Conservation (phyloP, 2,113 vertebrate genomes). For the Thinocorus orbignyianus region DNA sequence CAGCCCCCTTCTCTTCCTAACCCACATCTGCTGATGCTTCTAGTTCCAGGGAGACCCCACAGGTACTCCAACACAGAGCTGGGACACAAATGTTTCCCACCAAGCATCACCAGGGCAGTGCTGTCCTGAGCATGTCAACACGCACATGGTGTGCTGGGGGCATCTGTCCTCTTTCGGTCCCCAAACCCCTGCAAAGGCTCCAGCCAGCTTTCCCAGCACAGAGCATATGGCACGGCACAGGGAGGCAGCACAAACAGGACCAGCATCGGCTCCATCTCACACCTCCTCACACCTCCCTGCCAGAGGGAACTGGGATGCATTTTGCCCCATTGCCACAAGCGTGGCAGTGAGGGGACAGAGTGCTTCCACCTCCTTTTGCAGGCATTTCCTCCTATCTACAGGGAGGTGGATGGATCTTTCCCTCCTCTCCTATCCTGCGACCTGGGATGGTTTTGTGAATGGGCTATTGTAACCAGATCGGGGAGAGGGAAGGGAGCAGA, state of each 20-base stretch:
- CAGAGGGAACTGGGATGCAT: accelerated
- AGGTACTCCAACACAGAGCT: background rate
- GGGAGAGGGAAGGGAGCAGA: slow-evolving; percentile 14
- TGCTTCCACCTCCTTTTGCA: accelerated
- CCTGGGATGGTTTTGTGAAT: slow-evolving; percentile 52
- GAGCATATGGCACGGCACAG: background rate
- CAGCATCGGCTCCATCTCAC: background rate
- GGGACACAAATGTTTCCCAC: accelerated
- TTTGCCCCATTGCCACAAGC: background rate
- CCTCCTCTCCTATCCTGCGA: background rate
- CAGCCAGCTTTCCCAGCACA: accelerated
- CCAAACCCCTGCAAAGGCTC: background rate
- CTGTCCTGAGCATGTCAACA: accelerated
- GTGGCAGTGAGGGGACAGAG: accelerated
- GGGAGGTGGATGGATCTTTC: background rate
- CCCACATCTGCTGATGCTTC: background rate
- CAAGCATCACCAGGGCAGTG: accelerated
- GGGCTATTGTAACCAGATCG: slow-evolving; percentile 5
- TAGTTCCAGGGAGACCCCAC: accelerated
- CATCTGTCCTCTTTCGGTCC: background rate
- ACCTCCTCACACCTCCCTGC: accelerated
- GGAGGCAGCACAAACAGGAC: background rate
- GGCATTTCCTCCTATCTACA: background rate
- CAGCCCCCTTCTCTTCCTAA: background rate
- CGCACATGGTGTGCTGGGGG: accelerated